phyloP scores from a whole-genome alignment of 2,113 vertebrate species.

The Oreochromis aureus region DNA sequence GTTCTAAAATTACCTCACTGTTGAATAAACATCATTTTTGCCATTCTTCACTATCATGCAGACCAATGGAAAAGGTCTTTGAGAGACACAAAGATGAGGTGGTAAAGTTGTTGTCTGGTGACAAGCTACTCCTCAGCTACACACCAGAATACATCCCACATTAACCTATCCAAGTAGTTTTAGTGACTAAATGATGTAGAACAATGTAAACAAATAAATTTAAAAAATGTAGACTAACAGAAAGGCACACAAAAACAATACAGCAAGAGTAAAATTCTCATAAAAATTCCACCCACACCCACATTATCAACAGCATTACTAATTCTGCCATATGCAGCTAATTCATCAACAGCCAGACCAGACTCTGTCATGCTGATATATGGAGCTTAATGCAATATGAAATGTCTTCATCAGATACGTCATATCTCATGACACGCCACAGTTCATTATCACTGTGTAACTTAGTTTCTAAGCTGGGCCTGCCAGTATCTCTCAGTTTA shows the following conservation, averaged over 20 bases:
- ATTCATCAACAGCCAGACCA: not conserved
- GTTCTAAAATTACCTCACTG: not conserved
- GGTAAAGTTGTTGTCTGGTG: not conserved
- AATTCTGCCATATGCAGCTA: not conserved
- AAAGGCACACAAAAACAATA: not conserved
- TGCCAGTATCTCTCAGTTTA: not conserved
- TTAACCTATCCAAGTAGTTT: not conserved
- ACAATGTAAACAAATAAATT: not conserved
- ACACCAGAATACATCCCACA: not conserved
- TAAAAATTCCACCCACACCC: not conserved
- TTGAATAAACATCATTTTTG: not conserved
- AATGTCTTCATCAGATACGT: not conserved
- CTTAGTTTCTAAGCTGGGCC: not conserved
- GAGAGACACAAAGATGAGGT: not conserved
- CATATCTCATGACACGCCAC: not conserved
- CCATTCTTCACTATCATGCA: not conserved
- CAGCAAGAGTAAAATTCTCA: not conserved
- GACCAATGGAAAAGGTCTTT: not conserved
- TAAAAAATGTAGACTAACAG: not conserved
- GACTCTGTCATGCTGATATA: not conserved
- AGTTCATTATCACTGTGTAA: not conserved
- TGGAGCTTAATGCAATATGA: not conserved
- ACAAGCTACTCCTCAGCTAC: not conserved
- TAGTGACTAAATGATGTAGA: not conserved
- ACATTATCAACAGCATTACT: not conserved